phyloP scores from a whole-genome alignment of 1,140 invertebrate genomes.

The Zaprionus vittiger region DNA sequence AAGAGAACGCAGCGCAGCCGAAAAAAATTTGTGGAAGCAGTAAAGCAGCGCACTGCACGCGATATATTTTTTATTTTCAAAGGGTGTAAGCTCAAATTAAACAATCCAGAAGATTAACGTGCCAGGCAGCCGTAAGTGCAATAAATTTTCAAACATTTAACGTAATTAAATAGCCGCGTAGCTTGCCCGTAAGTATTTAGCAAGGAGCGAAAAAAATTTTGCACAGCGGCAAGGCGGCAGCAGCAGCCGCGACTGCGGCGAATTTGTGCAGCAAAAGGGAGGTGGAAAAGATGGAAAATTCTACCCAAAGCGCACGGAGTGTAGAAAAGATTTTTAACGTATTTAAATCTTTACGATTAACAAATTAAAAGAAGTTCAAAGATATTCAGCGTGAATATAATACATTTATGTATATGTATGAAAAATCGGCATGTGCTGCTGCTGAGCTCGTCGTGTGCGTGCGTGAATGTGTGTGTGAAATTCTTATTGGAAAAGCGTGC shows the following conservation, averaged over 20 bases:
- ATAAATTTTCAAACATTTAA: constrained; percentile 40
- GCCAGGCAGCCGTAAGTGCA: constrained; percentile 75
- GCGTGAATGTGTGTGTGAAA: constrained; percentile 53
- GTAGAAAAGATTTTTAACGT: constrained; percentile 25
- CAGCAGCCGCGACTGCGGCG: constrained; percentile 56
- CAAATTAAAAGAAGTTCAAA: constrained; percentile 18
- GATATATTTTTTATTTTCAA: constrained; percentile 78
- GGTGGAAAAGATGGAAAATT: constrained; percentile 70
- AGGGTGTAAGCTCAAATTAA: constrained; percentile 64
- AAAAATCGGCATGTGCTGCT: constrained; percentile 72
- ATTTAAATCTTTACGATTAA: constrained; percentile 19
- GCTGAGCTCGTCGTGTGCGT: background rate
- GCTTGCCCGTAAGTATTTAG: constrained; percentile 48
- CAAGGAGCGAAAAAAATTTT: constrained; percentile 76
- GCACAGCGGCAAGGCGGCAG: constrained; percentile 71
- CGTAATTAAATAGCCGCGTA: constrained; percentile 53
- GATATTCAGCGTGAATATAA: constrained; percentile 63
- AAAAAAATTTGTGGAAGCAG: constrained; percentile 73
- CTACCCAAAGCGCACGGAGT: constrained; percentile 16
- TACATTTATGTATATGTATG: constrained; percentile 47
- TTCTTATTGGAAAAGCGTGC: constrained; percentile 81
- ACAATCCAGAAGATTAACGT: constrained; percentile 54
- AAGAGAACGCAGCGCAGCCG: constrained; percentile 67
- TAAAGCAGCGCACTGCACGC: constrained; percentile 67
- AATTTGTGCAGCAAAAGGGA: constrained; percentile 63